These are phyloP conservation scores for Nasonia oneida DNA, from an alignment of 2,888 invertebrate genomes.

Conservation along the genomic window DNA sequence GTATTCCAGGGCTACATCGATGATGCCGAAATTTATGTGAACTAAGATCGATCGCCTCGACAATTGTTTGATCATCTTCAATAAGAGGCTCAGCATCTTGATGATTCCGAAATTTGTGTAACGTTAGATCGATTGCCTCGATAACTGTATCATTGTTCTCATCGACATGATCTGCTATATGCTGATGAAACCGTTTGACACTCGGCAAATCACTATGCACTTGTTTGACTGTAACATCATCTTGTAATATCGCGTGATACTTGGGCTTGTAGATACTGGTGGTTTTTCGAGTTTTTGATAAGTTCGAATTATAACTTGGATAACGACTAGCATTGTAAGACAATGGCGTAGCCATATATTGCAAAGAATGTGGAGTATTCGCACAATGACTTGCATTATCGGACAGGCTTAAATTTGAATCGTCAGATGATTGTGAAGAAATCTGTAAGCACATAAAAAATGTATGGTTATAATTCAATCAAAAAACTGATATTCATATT, in stretches of 20 bases:
- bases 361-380: slow-evolving; percentile 75
- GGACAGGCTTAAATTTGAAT: slow-evolving; percentile 76
- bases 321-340: background rate
- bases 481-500: too few relatives aligned
- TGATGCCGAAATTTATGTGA: slow-evolving; percentile 78
- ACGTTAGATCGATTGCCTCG: too few relatives aligned
- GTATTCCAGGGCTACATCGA: slow-evolving; percentile 79
- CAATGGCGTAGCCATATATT: slow-evolving; percentile 31
- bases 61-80: slow-evolving; percentile 95
- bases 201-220: slow-evolving; percentile 78
- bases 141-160: too few relatives aligned
- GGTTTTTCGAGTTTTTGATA: background rate
- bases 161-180: slow-evolving; percentile 85
- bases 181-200: slow-evolving; percentile 88
- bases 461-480: too few relatives aligned
- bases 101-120: too few relatives aligned
- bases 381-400: slow-evolving; percentile 77
- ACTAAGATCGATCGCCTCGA: slow-evolving; percentile 91
- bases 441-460: slow-evolving; percentile 5
- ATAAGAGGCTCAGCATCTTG: slow-evolving; percentile 82
- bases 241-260: slow-evolving; percentile 83
- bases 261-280: slow-evolving; percentile 86
- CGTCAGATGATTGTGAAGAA: slow-evolving; percentile 72
- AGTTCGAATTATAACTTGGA: slow-evolving; percentile 52
- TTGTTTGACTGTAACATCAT: slow-evolving; percentile 70